These are phyloP conservation scores for Neogobius melanostomus DNA, from an alignment of 2,113 vertebrate genomes.

Conservation along the genomic window DNA sequence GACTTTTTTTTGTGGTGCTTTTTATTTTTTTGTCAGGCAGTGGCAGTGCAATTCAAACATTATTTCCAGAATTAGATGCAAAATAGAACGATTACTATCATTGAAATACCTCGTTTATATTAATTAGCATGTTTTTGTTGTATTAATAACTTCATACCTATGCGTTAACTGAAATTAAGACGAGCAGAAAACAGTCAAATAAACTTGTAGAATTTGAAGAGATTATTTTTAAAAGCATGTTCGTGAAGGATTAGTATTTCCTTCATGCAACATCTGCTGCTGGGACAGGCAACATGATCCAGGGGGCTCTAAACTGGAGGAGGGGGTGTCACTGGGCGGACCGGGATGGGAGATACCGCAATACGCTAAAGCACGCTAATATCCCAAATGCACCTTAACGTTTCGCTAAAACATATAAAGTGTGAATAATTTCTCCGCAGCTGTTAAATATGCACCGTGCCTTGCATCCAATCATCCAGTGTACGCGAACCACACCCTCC, in stretches of 20 bases:
- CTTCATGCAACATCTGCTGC: slow-evolving; percentile 43
- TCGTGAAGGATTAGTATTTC: slow-evolving; percentile 21
- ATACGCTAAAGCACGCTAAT: slow-evolving; percentile 3
- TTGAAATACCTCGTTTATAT: too few species aligned
- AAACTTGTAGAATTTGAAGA: not conserved
- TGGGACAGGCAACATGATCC: slow-evolving; percentile 9
- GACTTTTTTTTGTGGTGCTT: too few species aligned
- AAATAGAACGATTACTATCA: too few species aligned
- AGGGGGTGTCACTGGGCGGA: slow-evolving; percentile 7
- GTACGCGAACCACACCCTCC: not conserved
- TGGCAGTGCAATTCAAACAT: too few species aligned
- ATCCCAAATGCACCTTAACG: slow-evolving; percentile 10
- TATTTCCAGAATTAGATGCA: too few species aligned
- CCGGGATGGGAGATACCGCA: slow-evolving; percentile 13
- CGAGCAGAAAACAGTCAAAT: not conserved
- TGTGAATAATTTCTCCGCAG: slow-evolving; percentile 19
- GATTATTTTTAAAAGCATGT: slow-evolving; percentile 1
- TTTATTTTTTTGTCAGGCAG: too few species aligned
- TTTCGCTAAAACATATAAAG: slow-evolving; percentile 6
- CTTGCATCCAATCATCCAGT: not conserved
- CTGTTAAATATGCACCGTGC: slow-evolving; percentile 13
- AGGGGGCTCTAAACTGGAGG: slow-evolving; percentile 17
- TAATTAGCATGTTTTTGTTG: too few species aligned
- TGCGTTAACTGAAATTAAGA: too few species aligned
- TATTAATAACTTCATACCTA: too few species aligned